Evolutionary conservation across 2,888 invertebrate genomes (phyloP), one percentile per base, ranked within the genome.

Genomic region (Watsonalla cultraria): DNA sequence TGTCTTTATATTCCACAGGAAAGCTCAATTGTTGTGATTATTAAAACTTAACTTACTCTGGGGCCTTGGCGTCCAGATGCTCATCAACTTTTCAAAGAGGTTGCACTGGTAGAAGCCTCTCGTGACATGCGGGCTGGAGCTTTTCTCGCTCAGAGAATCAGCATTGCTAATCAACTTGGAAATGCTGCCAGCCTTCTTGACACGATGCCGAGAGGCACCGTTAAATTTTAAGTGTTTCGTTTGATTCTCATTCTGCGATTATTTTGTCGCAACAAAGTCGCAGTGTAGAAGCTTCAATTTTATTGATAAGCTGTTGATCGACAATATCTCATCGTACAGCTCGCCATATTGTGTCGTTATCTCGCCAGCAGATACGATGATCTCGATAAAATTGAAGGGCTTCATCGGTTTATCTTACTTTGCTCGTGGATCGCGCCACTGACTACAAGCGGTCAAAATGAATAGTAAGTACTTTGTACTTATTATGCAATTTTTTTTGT

Each of bases 311-410:
- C 54, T 54, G 59, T 66, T 83, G 86, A 87, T 80, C 66, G 82
- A 81, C 84, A 79, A 74, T 86, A 86, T 87, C 86, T 73, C 47
- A 24, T 24, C 48, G 60, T 62, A 60, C 75, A 81, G 81, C 77
- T 74, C 49, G 61, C 61, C 65, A 70, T 72, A 68, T 70, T 63
- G 55, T 47, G 75, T 60, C 76, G 70, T 76, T 88, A 88, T 87
- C 87, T 56, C 35, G 59, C 56, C 52, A 60, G 51, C 56, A 70
- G 81, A 81, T 82, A 81, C 60, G 56, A 68, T 77, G 72, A 69
- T 80, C 76, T 76, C 78, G 86, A 87, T 89, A 88, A 86, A 88
- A 85, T 86, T 82, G 82, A 78, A 75, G 74, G 68, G 62, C 74
- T 70, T 70, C 60, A 55, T 46, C 52, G 11, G 55, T 61, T 58